Evolutionary conservation across 2,113 vertebrate genomes (phyloP).

Genomic region (Anas platyrhynchos): DNA sequence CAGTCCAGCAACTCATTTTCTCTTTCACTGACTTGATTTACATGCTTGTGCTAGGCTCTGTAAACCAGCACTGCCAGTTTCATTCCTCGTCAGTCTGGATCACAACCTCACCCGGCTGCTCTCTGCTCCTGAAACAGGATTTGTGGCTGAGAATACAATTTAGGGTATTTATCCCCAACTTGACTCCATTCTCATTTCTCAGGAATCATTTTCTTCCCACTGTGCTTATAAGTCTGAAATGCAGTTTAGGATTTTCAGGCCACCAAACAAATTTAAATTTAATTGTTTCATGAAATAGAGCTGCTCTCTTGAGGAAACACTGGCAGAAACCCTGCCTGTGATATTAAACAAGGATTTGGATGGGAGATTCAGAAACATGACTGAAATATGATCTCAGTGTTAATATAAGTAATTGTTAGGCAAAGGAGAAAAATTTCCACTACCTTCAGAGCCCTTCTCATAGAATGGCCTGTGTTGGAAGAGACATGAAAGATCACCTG

Average conservation of each 20-base stretch:
- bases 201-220: constrained; percentile 29
- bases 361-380: background rate
- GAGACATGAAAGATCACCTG: no score
- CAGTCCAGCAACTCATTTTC: background rate
- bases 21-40: constrained; percentile 21
- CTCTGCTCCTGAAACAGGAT: constrained; percentile 27
- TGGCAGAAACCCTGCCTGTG: constrained; percentile 5
- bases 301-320: constrained; percentile 7
- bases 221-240: constrained; percentile 34
- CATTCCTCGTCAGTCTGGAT: constrained; percentile 26
- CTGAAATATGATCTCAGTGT: background rate
- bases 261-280: constrained; percentile 60
- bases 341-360: constrained; percentile 34
- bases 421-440: background rate
- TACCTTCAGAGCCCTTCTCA: background rate
- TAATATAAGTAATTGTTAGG: background rate
- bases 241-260: constrained; percentile 24
- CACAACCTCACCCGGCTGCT: background rate
- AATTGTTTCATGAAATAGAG: constrained; percentile 55
- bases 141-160: constrained; percentile 24
- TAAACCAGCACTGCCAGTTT: constrained; percentile 13
- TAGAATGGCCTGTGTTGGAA: no score
- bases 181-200: constrained; percentile 15
- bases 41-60: background rate
- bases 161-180: constrained; percentile 22